Percentiles rank a stretch among this genome's conserved stretches.
Evolutionary conservation across 2,113 vertebrate genomes (phyloP).

Genomic region (Mus musculus): GRCm39 chr16:75199501-75200000

Average conservation of each 20-base stretch:
- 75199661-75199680: neutral
- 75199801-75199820: neutral
- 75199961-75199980: neutral
- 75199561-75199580: neutral
- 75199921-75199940: neutral
- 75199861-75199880: neutral
- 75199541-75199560: neutral
- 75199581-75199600: neutral
- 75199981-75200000: neutral
- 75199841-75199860: neutral
- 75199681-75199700: neutral
- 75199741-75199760: neutral
- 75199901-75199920: neutral
- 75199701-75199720: neutral
- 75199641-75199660: neutral
- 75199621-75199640: neutral
- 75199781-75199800: neutral
- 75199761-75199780: neutral
- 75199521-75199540: neutral
- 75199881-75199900: neutral
- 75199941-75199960: neutral
- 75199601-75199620: neutral
- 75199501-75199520: neutral
- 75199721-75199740: neutral
- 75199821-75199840: neutral